Evolutionary conservation across 2,113 vertebrate genomes (phyloP).

Genomic region (Kryptolebias marmoratus): DNA sequence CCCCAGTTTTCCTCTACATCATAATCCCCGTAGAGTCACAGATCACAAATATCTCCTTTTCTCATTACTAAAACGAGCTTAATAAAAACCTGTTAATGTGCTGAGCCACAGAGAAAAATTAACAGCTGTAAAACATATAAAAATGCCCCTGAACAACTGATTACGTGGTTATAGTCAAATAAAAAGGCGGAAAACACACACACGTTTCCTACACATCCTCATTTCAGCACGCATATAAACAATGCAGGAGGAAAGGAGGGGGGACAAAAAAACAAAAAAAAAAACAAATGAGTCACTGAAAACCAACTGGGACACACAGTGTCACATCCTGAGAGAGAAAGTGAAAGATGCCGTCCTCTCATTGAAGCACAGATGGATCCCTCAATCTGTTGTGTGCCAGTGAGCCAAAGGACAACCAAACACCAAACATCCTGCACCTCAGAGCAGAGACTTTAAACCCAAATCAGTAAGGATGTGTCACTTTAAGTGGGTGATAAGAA

Average conservation of each 20-base stretch:
- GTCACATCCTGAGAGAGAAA: slow-evolving; percentile 68
- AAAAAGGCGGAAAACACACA: slow-evolving; percentile 30
- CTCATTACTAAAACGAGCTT: slow-evolving; percentile 66
- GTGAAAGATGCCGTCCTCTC: slow-evolving; percentile 55
- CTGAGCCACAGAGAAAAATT: slow-evolving; percentile 24
- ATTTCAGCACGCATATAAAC: slow-evolving; percentile 31
- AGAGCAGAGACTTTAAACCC: slow-evolving; percentile 19
- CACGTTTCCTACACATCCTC: slow-evolving; percentile 18
- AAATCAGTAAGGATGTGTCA: background rate
- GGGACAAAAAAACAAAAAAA: slow-evolving; percentile 24
- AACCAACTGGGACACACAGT: slow-evolving; percentile 73
- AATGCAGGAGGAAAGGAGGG: slow-evolving; percentile 23
- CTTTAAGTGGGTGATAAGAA: background rate
- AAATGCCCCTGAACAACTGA: slow-evolving; percentile 37
- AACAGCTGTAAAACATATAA: slow-evolving; percentile 19
- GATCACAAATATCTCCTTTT: slow-evolving; percentile 37
- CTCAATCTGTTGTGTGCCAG: slow-evolving; percentile 54
- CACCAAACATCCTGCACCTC: slow-evolving; percentile 49
- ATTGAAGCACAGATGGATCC: slow-evolving; percentile 67
- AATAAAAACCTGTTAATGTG: slow-evolving; percentile 62
- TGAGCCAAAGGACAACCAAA: slow-evolving; percentile 59
- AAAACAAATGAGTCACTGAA: slow-evolving; percentile 72
- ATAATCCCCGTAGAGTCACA: slow-evolving; percentile 30
- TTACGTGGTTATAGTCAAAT: slow-evolving; percentile 45
- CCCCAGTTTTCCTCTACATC: slow-evolving; percentile 29